Percentiles rank a stretch among this genome's conserved stretches.
Conservation (phyloP, 2,113 vertebrate species). For the Danio rerio region DNA sequence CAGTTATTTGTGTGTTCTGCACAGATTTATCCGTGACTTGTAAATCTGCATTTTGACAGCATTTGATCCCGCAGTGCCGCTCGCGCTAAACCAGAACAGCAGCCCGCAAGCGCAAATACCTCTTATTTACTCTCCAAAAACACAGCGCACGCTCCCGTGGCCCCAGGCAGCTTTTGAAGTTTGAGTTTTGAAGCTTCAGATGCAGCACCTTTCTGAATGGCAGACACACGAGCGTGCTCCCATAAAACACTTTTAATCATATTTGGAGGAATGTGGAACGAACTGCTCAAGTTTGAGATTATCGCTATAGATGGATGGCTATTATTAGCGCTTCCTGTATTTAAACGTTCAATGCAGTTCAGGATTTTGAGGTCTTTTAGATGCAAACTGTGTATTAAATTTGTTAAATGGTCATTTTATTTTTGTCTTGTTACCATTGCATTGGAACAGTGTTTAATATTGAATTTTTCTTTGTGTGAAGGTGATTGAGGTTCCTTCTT, state of each 20-base stretch:
- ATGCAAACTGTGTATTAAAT: too few species aligned
- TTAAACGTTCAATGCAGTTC: background rate
- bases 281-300: background rate
- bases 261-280: background rate
- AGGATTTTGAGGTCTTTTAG: background rate
- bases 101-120: background rate
- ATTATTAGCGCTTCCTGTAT: too few species aligned
- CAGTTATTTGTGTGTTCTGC: background rate
- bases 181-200: constrained; percentile 9
- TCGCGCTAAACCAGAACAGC: background rate
- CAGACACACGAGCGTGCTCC: background rate
- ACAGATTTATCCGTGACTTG: background rate
- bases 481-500: constrained; percentile 85
- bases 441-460: too few species aligned
- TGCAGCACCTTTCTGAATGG: background rate
- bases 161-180: constrained; percentile 5
- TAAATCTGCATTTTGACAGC: background rate
- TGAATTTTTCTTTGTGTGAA: constrained; percentile 54
- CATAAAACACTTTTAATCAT: background rate
- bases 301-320: background rate
- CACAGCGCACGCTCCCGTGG: too few species aligned
- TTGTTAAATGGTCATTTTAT: too few species aligned
- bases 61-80: background rate
- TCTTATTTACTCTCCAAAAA: constrained; percentile 3
- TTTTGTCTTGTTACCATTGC: too few species aligned